These are phyloP conservation scores for Microchrysa polita DNA, from an alignment of 2,888 invertebrate species.

Conservation along the genomic window DNA sequence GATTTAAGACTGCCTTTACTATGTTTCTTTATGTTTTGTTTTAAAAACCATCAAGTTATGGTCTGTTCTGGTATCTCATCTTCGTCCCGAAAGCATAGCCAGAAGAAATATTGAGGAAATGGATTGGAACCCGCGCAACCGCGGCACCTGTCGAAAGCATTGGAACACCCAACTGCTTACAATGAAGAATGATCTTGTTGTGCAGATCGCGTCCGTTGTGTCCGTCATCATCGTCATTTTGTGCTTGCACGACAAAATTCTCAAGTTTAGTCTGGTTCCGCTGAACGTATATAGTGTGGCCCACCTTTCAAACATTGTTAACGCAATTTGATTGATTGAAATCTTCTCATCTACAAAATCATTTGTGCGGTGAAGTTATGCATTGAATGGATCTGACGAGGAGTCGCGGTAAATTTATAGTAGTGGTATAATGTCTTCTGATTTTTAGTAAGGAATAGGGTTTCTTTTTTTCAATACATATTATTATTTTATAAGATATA, in stretches of 20 bases:
- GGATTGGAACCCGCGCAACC: constrained; percentile 13
- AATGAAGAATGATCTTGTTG: constrained; percentile 21
- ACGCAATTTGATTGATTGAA: constrained; percentile 50
- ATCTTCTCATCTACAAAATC: constrained; percentile 47
- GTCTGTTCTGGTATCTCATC: too few species aligned
- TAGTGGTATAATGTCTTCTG: too few species aligned
- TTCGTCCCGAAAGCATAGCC: background rate
- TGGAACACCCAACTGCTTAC: constrained; percentile 47
- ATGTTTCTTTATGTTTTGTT: background rate
- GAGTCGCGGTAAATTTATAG: too few species aligned
- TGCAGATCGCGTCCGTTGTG: background rate
- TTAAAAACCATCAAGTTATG: background rate
- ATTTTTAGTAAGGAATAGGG: too few species aligned
- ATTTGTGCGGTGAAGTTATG: too few species aligned
- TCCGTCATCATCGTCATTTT: too few species aligned
- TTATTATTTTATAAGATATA: too few species aligned
- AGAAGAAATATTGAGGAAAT: constrained; percentile 28
- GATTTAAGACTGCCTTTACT: too few species aligned
- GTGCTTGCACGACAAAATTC: background rate
- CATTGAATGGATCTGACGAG: too few species aligned
- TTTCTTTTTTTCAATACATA: too few species aligned
- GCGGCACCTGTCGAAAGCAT: constrained; percentile 48
- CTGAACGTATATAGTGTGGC: constrained; percentile 25
- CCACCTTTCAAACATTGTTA: constrained; percentile 50
- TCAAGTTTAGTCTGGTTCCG: too few species aligned